A percentile compares a stretch with the other conserved stretches of the same genome.
Evolutionary conservation across 2,797 vertebrate species (phyloP).

Genomic region (Varecia variegata): DNA sequence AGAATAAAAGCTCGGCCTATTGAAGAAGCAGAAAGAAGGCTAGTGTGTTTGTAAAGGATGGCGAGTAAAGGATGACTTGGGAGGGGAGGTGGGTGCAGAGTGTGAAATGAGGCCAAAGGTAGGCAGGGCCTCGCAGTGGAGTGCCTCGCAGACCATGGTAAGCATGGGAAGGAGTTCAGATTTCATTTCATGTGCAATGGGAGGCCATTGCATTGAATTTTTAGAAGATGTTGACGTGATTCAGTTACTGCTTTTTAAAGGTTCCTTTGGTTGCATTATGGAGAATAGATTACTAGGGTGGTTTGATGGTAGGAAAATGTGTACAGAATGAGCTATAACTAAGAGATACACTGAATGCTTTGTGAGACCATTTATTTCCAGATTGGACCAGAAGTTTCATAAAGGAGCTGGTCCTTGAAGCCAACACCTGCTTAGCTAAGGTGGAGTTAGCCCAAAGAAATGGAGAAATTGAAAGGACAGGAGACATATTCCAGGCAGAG

Average conservation of each 20-base stretch:
- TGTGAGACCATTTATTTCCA: background rate
- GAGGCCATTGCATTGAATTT: background rate
- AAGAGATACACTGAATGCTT: background rate
- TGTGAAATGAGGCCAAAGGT: no score
- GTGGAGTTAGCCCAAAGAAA: background rate
- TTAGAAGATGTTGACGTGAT: background rate
- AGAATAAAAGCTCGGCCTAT: background rate
- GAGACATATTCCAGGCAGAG: background rate
- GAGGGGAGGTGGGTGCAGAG: no score
- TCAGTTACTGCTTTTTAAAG: background rate
- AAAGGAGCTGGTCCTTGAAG: background rate
- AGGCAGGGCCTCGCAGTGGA: background rate
- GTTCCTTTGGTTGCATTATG: background rate
- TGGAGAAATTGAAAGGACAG: conserved; percentile 2
- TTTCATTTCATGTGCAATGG: background rate
- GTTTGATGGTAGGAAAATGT: background rate
- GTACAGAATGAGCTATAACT: background rate
- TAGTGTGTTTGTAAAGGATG: background rate
- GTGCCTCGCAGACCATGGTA: background rate
- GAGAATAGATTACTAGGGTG: background rate
- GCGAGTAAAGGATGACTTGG: background rate
- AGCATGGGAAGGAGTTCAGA: background rate
- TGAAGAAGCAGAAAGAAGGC: background rate
- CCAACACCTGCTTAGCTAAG: background rate
- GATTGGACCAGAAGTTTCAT: background rate